phyloP scores from a whole-genome alignment of 1,140 invertebrate genomes.

The Lepidurus packardi region DNA sequence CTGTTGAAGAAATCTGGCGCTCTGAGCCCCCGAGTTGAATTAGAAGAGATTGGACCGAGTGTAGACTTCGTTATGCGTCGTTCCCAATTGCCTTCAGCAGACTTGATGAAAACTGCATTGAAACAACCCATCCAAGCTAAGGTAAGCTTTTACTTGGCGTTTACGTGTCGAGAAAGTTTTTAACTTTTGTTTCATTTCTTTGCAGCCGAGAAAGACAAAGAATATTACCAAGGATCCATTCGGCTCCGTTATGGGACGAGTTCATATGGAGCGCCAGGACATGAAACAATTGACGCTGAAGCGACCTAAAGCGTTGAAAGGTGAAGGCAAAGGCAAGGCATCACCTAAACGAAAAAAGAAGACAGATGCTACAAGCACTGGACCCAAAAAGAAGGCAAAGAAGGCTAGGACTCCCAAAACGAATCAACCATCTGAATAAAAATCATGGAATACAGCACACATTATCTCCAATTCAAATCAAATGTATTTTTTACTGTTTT shows the following conservation, averaged over 20 bases:
- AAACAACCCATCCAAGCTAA: slow-evolving; percentile 77
- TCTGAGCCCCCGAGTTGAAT: slow-evolving; percentile 77
- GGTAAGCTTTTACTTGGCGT: slow-evolving; percentile 44
- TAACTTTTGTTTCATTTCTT: slow-evolving; percentile 36
- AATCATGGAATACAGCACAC: neutral
- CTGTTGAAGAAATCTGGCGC: slow-evolving; percentile 84
- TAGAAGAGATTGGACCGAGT: slow-evolving; percentile 91
- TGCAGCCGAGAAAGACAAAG: slow-evolving; percentile 74
- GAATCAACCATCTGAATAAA: slow-evolving; percentile 18
- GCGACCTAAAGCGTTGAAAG: slow-evolving; percentile 85
- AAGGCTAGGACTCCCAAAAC: neutral
- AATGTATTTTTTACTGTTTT: neutral
- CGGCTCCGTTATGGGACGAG: slow-evolving; percentile 80
- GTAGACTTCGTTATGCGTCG: slow-evolving; percentile 78
- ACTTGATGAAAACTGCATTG: slow-evolving; percentile 80
- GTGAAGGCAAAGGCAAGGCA: slow-evolving; percentile 3
- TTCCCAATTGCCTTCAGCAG: slow-evolving; percentile 80
- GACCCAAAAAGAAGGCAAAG: neutral
- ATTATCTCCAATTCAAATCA: neutral
- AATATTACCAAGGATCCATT: slow-evolving; percentile 81
- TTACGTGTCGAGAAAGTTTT: too few relatives aligned
- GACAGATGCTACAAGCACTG: neutral
- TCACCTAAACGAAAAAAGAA: neutral
- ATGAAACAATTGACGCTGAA: slow-evolving; percentile 78
- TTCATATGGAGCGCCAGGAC: slow-evolving; percentile 89